Evolutionary conservation across 2,113 vertebrate genomes (phyloP), one percentile per base, ranked within the genome.

Genomic region (Glareola pratincola): DNA sequence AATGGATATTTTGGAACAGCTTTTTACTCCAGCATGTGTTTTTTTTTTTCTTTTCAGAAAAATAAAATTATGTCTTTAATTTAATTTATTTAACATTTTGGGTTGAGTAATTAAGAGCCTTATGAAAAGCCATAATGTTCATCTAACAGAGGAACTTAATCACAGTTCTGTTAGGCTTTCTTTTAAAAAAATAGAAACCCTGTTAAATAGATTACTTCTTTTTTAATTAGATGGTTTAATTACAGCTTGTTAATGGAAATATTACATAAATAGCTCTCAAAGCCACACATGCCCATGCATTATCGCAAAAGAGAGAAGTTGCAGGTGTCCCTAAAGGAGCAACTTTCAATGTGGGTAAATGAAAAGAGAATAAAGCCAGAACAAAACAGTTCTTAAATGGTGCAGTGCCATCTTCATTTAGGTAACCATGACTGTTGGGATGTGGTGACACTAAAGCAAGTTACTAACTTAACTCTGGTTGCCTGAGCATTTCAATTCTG

Each of bases 141-240:
- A 96, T 97, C 97, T 98, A 98, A 96, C 74, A 94, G 90, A 95
- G 94, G 75, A 98, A 91, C 91, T 96, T 97, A 98, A 98, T 98
- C 90, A 96, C 84, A 91, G 75, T 95, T 96, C 90, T 80, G 87
- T 45, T 90, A 97, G 72, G 78, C 50, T 85, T 93, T 96, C 71
- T 96, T 87, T 74, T 26, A 32, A 71, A 86, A 60, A 47, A 83
- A 56, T 59, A 72, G 36, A 15, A n/a, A 12, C 59, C 34, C 39
- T 72, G 88, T 95, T 97, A 98, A 98, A 97, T 96, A 96, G 97
- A 98, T 98, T 95, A 97, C 93, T 93, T 77, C 64, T 97, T 97
- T 96, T 98, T 98, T 97, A 96, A 98, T 98, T 98, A 98, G 96
- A 93, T 94, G 85, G 94, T 96, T 98, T 98, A 98, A 98, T 98